These are phyloP conservation scores for Gambusia holbrooki DNA, from an alignment of 2,113 vertebrate species.

Conservation along the genomic window DNA sequence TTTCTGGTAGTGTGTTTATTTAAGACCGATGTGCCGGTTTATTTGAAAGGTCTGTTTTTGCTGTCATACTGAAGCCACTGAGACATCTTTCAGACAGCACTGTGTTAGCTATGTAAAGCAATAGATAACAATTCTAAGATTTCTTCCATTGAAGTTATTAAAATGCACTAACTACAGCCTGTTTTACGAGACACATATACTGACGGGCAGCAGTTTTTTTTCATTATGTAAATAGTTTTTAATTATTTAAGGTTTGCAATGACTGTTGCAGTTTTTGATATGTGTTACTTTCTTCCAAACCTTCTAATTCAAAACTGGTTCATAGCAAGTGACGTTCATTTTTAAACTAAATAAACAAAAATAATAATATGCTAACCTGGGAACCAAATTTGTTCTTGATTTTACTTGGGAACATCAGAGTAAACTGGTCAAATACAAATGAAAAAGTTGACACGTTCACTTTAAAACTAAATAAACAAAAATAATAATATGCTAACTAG, in stretches of 20 bases:
- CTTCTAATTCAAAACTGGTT: too few relatives aligned
- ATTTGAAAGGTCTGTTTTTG: conserved; percentile 39
- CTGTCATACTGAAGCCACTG: conserved; percentile 40
- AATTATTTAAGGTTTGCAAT: conserved; percentile 43
- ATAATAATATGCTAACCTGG: too few relatives aligned
- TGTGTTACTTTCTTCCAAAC: not conserved
- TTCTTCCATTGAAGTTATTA: conserved; percentile 10
- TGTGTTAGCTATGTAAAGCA: conserved; percentile 25
- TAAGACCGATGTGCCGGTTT: conserved; percentile 38
- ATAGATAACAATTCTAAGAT: conserved; percentile 18
- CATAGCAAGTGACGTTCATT: too few relatives aligned
- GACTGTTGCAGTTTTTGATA: conserved; percentile 24
- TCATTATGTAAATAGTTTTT: conserved; percentile 50
- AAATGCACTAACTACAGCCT: conserved; percentile 15
- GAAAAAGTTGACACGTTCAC: too few relatives aligned
- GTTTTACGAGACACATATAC: conserved; percentile 6
- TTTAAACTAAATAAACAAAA: too few relatives aligned
- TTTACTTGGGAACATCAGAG: too few relatives aligned
- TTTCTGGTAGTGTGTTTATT: conserved; percentile 1
- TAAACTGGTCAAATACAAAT: too few relatives aligned
- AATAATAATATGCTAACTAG: too few relatives aligned
- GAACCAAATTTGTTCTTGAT: too few relatives aligned
- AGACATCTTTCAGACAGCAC: conserved; percentile 40
- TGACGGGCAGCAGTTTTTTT: conserved; percentile 22
- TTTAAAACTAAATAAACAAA: too few relatives aligned